Percentiles rank a stretch among this genome's conserved stretches.
Evolutionary conservation across 2,888 invertebrate species (phyloP).

Genomic region (Andrena dorsata): DNA sequence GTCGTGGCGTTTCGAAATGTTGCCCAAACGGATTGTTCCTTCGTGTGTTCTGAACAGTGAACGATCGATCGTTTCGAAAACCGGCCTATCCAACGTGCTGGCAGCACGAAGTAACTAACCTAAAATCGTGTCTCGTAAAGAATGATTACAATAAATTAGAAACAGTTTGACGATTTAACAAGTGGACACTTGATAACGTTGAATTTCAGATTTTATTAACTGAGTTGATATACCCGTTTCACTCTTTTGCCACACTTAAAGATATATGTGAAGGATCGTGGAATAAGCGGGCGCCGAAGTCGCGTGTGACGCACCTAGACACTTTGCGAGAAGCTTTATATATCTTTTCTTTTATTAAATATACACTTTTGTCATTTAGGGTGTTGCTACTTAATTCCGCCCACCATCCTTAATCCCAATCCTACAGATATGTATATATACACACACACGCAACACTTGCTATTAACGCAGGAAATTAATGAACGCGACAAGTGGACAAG

Average conservation of each 20-base stretch:
- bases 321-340: no score
- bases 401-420: no score
- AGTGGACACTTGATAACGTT: background rate
- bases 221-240: background rate
- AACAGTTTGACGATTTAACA: background rate
- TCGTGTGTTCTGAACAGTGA: constrained; percentile 2
- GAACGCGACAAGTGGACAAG: background rate
- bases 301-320: no score
- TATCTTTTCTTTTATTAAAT: no score
- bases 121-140: background rate
- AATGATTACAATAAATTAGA: background rate
- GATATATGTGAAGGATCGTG: background rate
- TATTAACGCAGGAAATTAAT: background rate
- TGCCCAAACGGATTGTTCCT: constrained; percentile 16
- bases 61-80: background rate
- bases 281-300: no score
- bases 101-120: background rate
- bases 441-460: no score
- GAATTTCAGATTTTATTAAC: background rate
- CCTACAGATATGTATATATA: no score
- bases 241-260: background rate
- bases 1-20: background rate
- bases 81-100: constrained; percentile 11
- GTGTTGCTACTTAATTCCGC: no score
- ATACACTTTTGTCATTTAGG: no score